phyloP scores from a whole-genome alignment of 1,140 invertebrate genomes.

The Hirudo medicinalis region DNA sequence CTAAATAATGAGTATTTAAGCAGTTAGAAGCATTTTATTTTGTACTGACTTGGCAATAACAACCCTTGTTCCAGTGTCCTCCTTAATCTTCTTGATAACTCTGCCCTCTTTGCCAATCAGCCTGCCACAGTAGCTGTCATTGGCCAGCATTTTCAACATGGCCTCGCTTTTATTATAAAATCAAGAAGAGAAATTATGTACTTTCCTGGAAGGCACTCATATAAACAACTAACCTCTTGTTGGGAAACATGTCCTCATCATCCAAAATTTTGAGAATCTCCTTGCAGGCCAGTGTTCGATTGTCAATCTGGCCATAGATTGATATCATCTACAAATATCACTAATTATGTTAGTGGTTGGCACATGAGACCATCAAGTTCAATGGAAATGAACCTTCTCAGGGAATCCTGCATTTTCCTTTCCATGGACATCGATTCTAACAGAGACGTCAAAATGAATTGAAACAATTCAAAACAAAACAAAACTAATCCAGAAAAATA shows the following conservation, averaged over 20 bases:
- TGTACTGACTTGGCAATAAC: constrained; percentile 64
- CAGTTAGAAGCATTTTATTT: background rate
- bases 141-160: constrained; percentile 81
- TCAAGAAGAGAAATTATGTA: background rate
- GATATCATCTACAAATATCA: constrained; percentile 58
- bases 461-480: no score
- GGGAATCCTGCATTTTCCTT: constrained; percentile 79
- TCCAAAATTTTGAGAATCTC: constrained; percentile 95
- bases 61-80: constrained; percentile 91
- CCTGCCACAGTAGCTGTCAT: constrained; percentile 89
- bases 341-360: background rate
- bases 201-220: no score
- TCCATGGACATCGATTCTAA: constrained; percentile 76
- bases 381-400: constrained; percentile 52
- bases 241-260: constrained; percentile 70
- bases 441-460: background rate
- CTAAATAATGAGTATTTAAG: background rate
- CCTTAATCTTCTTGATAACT: constrained; percentile 94
- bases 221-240: background rate
- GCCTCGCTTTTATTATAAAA: constrained; percentile 56
- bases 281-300: constrained; percentile 86
- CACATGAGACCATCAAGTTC: background rate
- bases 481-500: no score
- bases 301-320: constrained; percentile 91
- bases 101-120: constrained; percentile 89